A percentile compares a stretch with the other conserved stretches of the same genome.
Evolutionary conservation across 2,113 vertebrate species (phyloP).

Genomic region (Bubo scandiacus): DNA sequence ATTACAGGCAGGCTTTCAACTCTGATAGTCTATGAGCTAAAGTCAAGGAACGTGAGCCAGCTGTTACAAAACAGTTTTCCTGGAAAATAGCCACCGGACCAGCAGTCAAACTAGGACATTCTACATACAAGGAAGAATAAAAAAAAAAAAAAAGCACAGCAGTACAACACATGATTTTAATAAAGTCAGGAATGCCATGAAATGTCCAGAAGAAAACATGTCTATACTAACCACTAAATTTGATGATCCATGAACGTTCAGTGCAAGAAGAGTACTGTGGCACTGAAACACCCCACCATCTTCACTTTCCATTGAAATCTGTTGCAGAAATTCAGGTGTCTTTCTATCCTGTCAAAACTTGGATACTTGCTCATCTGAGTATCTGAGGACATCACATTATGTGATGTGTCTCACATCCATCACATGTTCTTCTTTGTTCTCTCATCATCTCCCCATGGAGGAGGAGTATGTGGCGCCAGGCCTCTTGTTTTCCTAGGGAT

Average conservation of each 20-base stretch:
- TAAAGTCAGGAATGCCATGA: constrained; percentile 61
- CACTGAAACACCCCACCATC: neutral
- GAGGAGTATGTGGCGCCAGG: constrained; percentile 36
- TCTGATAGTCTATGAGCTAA: constrained; percentile 61
- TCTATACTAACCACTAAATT: constrained; percentile 46
- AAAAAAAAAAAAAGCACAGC: neutral
- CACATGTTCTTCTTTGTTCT: constrained; percentile 62
- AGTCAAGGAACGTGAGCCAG: constrained; percentile 59
- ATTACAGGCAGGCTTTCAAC: constrained; percentile 59
- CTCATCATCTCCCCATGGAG: constrained; percentile 63
- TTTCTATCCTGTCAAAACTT: neutral
- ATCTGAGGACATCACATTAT: constrained; percentile 37
- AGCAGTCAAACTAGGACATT: constrained; percentile 73
- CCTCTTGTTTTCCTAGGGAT: constrained; percentile 58
- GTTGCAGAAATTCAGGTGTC: constrained; percentile 16
- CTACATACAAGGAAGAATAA: constrained; percentile 67
- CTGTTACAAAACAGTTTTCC: constrained; percentile 72
- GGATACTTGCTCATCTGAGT: constrained; percentile 23
- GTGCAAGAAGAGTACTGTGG: neutral
- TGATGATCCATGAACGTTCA: neutral
- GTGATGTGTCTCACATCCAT: constrained; percentile 49
- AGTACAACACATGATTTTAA: constrained; percentile 68
- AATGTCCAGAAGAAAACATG: constrained; percentile 67
- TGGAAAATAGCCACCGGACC: constrained; percentile 67
- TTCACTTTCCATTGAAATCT: neutral